These are phyloP conservation scores for Macropis europaea DNA, from an alignment of 2,888 invertebrate genomes.

Conservation along the genomic window DNA sequence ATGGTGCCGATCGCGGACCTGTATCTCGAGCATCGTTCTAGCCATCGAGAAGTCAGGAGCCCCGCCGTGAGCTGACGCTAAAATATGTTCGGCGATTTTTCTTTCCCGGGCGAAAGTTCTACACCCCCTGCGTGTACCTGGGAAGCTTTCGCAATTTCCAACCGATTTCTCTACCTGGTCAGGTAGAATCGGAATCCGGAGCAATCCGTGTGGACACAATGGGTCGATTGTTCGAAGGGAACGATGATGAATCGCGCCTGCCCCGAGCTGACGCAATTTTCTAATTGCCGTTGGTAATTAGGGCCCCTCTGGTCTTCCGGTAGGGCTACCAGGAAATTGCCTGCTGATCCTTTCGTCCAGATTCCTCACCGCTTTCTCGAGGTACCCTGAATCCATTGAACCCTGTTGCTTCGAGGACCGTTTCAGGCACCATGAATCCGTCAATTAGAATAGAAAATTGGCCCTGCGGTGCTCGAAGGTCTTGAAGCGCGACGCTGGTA, in stretches of 20 bases:
- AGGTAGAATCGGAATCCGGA: conserved; percentile 64
- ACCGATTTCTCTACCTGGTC: conserved; percentile 39
- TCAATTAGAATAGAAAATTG: no score
- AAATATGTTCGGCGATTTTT: conserved; percentile 75
- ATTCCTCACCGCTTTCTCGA: conserved; percentile 48
- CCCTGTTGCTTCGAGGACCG: no score
- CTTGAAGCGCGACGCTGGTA: no score
- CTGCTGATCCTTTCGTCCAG: conserved; percentile 43
- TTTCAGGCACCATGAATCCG: conserved; percentile 1
- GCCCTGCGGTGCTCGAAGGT: no score
- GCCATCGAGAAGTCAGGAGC: conserved; percentile 30
- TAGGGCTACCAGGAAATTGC: conserved; percentile 55
- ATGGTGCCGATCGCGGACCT: conserved; percentile 52
- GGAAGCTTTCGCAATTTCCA: conserved; percentile 59
- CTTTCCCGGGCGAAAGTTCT: conserved; percentile 73
- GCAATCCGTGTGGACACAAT: conserved; percentile 28
- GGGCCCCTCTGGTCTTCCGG: conserved; percentile 52
- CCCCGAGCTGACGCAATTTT: conserved; percentile 58
- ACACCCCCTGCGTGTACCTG: conserved; percentile 33
- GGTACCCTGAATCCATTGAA: no score
- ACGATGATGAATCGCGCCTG: conserved; percentile 50
- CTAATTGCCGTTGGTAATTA: conserved; percentile 68
- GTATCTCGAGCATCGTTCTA: conserved; percentile 50
- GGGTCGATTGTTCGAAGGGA: conserved; percentile 45
- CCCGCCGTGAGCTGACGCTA: conserved; percentile 58